Conservation (phyloP, 2,888 invertebrate species). For the Acrocyrtus sp. region DNA sequence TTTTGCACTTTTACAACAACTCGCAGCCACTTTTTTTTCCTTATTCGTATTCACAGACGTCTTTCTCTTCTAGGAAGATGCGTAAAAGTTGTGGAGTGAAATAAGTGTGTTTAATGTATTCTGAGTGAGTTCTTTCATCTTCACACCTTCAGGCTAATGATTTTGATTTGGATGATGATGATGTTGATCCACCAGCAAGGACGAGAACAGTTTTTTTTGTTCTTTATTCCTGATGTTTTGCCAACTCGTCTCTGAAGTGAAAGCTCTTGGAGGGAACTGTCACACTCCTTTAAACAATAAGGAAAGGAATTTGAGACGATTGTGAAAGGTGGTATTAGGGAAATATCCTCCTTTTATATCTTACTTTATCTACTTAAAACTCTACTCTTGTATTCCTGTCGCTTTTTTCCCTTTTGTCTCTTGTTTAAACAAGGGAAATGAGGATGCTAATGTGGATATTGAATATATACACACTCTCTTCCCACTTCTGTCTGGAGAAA, state of each 20-base stretch:
- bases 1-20: constrained; percentile 47
- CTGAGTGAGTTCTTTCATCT: constrained; percentile 23
- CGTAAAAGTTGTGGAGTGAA: too few species aligned
- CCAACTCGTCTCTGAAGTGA: constrained; percentile 21
- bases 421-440: constrained; percentile 29
- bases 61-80: too few species aligned
- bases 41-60: too few species aligned
- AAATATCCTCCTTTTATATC: constrained; percentile 35
- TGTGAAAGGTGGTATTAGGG: constrained; percentile 39
- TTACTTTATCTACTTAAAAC: constrained; percentile 40
- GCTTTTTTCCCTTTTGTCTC: constrained; percentile 17
- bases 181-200: too few species aligned
- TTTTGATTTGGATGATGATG: constrained; percentile 36
- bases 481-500: too few species aligned
- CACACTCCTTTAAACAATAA: constrained; percentile 31
- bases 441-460: constrained; percentile 35
- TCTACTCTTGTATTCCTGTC: constrained; percentile 33
- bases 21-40: constrained; percentile 15
- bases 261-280: constrained; percentile 18
- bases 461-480: constrained; percentile 10
- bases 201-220: too few species aligned
- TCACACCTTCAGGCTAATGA: constrained; percentile 41
- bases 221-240: constrained; percentile 17
- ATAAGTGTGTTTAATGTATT: not conserved
- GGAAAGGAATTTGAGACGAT: constrained; percentile 18